A percentile compares a stretch with the other conserved stretches of the same genome.
Conservation (phyloP, 1,140 invertebrate genomes). For the Conus ventricosus region DNA sequence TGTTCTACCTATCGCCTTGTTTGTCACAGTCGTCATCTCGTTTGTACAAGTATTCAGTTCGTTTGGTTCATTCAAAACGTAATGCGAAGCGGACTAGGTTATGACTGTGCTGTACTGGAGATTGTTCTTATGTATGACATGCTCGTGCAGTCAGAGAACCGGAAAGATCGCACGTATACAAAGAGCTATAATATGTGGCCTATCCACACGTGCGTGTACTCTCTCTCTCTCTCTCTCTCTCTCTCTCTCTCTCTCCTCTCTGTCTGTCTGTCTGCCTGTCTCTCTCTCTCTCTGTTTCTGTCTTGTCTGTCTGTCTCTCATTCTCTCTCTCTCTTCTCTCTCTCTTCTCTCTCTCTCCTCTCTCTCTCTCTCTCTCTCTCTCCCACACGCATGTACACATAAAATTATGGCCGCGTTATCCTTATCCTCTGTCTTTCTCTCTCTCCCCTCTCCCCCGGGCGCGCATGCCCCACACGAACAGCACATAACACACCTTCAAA, state of each 20-base stretch:
- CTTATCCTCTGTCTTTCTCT: not conserved
- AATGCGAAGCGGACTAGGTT: too few relatives aligned
- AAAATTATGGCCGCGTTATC: not conserved
- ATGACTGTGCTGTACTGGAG: too few relatives aligned
- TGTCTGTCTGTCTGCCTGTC: not conserved
- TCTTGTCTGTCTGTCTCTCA: not conserved
- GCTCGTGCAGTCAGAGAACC: too few relatives aligned
- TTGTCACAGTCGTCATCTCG: too few relatives aligned
- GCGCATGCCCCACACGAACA: not conserved
- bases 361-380: conserved; percentile 8
- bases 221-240: conserved; percentile 8
- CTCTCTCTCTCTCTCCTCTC: not conserved
- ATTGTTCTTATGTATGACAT: too few relatives aligned
- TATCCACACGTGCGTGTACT: not conserved
- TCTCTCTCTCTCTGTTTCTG: conserved; percentile 18
- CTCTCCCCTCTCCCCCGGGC: not conserved
- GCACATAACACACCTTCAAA: not conserved
- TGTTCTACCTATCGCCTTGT: too few relatives aligned
- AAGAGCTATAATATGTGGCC: too few relatives aligned
- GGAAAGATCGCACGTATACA: too few relatives aligned
- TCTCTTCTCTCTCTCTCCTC: not conserved
- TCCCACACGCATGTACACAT: not conserved
- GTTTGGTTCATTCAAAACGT: too few relatives aligned
- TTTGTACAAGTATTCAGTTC: too few relatives aligned
- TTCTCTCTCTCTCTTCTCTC: not conserved